Evolutionary conservation across 2,888 invertebrate species (phyloP), one percentile per base, ranked within the genome.

Genomic region (Lucinisca nassula): DNA sequence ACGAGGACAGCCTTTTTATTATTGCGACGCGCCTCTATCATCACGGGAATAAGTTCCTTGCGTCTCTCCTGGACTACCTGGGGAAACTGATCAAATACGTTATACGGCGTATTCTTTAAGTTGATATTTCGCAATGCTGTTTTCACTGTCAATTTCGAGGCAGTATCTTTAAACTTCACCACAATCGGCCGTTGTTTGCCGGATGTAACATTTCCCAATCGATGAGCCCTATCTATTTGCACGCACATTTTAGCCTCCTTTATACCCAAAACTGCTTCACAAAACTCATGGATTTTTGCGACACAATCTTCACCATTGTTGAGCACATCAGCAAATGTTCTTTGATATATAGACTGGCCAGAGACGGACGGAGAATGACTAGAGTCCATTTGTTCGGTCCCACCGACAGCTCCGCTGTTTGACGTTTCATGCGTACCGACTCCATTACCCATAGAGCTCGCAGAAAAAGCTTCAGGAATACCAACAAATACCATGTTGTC

Each of bases 21-120:
- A 10, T 79, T 24, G 1, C 24, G 30, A 1, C 79, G 35, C 24
- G 67, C 79, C 6, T 70, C 38, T 1, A 79, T 17, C 79, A 79
- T 67, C 6, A 45, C 35, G 30, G 79, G 79, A 4, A 79, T 67
- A 8, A 79, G 32, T 27, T 38, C 67, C 30, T 67, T 61, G 6
- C 67, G 30, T 8, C 79, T 4, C 32, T 67, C 67, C 30, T 67
- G 67, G 2, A 79, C 70, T 38, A 32, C 70, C 12, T 67, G 79
- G 38, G 79, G 79, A 14, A 67, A 45, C 32, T 79, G 79, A 14
- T 79, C 79, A 40, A 38, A 38, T 67, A 67, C 79, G 27, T 30
- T 61, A 30, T 24, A 79, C 2, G 40, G 27, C 3, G 45, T 70
- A n/a, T 58, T 58, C 40, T 70, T 79, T 14, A 79, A 35, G 24